These are phyloP conservation scores for Sebastes hubbsi DNA, from an alignment of 2,797 vertebrate species.

Conservation along the genomic window DNA sequence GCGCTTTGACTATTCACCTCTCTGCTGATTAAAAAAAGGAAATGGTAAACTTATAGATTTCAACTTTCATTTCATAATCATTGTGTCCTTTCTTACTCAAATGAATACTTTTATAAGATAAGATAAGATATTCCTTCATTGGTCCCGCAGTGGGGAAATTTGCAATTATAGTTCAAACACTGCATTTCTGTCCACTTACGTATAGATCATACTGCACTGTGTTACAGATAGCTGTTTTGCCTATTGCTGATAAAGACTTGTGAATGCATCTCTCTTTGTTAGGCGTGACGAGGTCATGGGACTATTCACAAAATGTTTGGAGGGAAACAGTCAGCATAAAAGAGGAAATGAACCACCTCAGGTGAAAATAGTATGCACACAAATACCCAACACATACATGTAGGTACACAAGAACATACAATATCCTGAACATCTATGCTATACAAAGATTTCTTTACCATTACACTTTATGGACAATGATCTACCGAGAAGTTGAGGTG, in stretches of 20 bases:
- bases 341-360: slow-evolving; percentile 37
- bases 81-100: neutral
- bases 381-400: neutral
- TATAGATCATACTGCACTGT: neutral
- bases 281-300: slow-evolving; percentile 49
- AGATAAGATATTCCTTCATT: too few relatives aligned
- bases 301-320: neutral
- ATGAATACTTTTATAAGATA: neutral
- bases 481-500: neutral
- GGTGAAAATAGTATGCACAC: slow-evolving; percentile 44
- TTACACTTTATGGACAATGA: neutral
- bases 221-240: neutral
- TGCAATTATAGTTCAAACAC: neutral
- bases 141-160: too few relatives aligned
- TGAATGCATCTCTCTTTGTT: slow-evolving; percentile 32
- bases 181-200: neutral
- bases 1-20: neutral
- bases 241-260: neutral
- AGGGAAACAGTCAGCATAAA: slow-evolving; percentile 16
- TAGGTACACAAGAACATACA: neutral
- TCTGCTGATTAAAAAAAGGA: neutral
- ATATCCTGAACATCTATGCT: neutral
- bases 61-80: neutral
- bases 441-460: neutral
- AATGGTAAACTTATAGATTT: neutral